phyloP scores from a whole-genome alignment of 2,888 invertebrate species.

The Oxystoma pomonae region DNA sequence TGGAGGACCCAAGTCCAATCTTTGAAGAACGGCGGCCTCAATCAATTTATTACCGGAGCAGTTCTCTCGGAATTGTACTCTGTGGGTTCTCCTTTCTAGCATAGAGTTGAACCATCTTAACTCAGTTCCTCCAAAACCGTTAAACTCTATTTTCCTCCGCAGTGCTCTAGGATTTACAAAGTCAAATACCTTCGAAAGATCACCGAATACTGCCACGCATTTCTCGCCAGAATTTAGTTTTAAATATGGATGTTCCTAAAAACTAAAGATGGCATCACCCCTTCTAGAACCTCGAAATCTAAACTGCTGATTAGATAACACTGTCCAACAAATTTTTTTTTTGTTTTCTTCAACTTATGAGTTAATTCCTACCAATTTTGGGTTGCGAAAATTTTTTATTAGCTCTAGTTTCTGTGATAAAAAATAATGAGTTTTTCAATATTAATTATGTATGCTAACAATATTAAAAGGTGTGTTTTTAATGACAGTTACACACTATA shows the following conservation, averaged over 20 bases:
- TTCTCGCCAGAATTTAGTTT: not conserved
- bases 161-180: not conserved
- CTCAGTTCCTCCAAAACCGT: not conserved
- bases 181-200: not conserved
- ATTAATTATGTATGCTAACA: no score
- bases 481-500: no score
- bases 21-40: not conserved
- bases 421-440: no score
- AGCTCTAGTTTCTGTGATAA: no score
- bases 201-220: not conserved
- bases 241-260: not conserved
- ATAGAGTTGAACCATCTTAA: not conserved
- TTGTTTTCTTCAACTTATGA: no score
- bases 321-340: no score
- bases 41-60: not conserved
- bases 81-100: not conserved
- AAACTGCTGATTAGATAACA: no score
- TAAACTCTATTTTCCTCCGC: not conserved
- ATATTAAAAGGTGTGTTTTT: no score
- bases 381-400: no score
- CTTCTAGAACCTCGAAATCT: no score
- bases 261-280: no score
- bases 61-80: not conserved
- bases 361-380: no score
- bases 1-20: not conserved